Evolutionary conservation across 2,888 invertebrate genomes (phyloP), one percentile per base, ranked within the genome.

Genomic region (Craniophora ligustri): DNA sequence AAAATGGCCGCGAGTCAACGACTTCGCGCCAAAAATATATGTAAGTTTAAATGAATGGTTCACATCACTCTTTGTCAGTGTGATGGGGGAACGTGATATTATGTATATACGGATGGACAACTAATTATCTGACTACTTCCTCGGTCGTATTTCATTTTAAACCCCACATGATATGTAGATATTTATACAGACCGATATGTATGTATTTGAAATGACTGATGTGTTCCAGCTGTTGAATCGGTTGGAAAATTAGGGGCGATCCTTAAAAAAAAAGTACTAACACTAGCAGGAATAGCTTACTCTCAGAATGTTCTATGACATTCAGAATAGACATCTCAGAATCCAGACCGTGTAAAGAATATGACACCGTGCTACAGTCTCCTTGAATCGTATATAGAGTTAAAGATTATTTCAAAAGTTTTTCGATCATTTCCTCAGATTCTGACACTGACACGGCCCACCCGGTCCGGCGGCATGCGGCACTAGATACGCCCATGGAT

Each of bases 11-110:
- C 48, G 34, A 49, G 85, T 85, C 86, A 84, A 76, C 72, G 86
- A 86, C 85, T 78, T 67, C 47, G 50, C 64, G 67, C 78, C 81
- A 72, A 79, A 83, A 82, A 82, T 82, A 83, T 76, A 4, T n/a
- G n/a, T 5, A 61, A 59, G 44, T 45, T 34, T 72, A 71, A 78
- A 82, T 82, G 83, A 82, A 82, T 85, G 82, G 81, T 72, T 67
- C 75, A 70, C 78, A 85, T 87, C 79, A 70, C 46, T 87, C 86
- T 83, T 80, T 82, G 85, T 84, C 81, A 74, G 48, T 46, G 40
- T 18, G 65, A 55, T 50, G 59, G 72, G 70, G 69, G 63, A 63
- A 57, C 41, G 54, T 48, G 54, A 51, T 62, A 59, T n/a, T n/a
- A n/a, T n/a, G n/a, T n/a, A n/a, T 42, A 40, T 36, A 45, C 55